Percentiles rank a stretch among this genome's conserved stretches.
These are phyloP conservation scores for Lepidurus packardi DNA, from an alignment of 1,140 invertebrate genomes.

Conservation along the genomic window DNA sequence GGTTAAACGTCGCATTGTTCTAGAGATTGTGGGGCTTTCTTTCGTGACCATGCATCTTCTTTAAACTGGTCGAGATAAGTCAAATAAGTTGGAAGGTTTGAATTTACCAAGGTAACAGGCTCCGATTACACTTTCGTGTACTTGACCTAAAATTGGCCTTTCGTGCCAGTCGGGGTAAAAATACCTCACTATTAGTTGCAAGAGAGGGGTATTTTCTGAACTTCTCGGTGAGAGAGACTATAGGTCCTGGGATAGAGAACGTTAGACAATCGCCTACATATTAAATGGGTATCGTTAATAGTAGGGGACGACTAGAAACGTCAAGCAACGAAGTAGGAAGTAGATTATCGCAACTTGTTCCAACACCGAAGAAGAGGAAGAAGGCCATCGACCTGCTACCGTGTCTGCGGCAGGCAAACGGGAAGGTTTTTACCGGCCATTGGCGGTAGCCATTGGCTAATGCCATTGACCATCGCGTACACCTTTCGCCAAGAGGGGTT, in stretches of 20 bases:
- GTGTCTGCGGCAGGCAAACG: neutral
- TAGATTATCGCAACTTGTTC: neutral
- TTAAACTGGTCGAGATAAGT: neutral
- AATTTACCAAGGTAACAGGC: neutral
- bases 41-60: neutral
- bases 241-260: too few relatives aligned
- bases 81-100: neutral
- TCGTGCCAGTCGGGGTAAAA: too few relatives aligned
- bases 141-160: neutral
- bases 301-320: too few relatives aligned
- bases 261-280: too few relatives aligned
- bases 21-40: neutral
- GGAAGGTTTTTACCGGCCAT: neutral
- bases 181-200: too few relatives aligned
- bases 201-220: too few relatives aligned
- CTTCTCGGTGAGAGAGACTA: too few relatives aligned
- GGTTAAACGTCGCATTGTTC: slow-evolving; percentile 15
- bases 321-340: neutral
- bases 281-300: too few relatives aligned
- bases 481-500: neutral
- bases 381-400: neutral
- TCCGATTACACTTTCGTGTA: neutral
- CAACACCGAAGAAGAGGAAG: neutral
- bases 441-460: neutral
- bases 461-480: neutral